These are phyloP conservation scores for Tortricodes alternella DNA, from an alignment of 2,888 invertebrate species.

Conservation along the genomic window DNA sequence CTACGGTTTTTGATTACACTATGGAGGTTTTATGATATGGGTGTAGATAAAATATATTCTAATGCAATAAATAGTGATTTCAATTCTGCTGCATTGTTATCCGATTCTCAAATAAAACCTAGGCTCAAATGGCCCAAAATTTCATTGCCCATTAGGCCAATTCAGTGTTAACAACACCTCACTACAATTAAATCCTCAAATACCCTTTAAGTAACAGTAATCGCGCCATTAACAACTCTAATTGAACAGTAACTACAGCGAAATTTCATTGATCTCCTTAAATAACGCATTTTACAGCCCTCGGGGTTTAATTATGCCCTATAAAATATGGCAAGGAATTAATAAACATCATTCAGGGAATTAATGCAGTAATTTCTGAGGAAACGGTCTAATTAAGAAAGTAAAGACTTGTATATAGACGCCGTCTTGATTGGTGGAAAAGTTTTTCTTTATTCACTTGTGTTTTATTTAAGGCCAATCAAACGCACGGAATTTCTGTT, in stretches of 20 bases:
- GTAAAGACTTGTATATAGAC: conserved; percentile 14
- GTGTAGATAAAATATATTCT: no score
- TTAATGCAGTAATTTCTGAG: conserved; percentile 55
- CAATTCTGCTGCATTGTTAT: no score
- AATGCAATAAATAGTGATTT: no score
- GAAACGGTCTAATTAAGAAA: conserved; percentile 25
- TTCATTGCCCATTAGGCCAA: conserved; percentile 1
- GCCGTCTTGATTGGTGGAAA: conserved; percentile 10
- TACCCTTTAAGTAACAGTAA: conserved; percentile 6
- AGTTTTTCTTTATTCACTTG: neutral
- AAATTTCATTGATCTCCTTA: conserved; percentile 21
- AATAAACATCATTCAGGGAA: conserved; percentile 53
- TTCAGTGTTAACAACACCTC: conserved; percentile 14
- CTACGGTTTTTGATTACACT: no score
- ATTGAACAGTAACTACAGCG: conserved; percentile 17
- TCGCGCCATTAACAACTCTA: conserved; percentile 10
- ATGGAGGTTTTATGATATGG: no score
- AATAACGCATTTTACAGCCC: conserved; percentile 17
- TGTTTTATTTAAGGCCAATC: neutral
- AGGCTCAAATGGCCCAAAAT: neutral
- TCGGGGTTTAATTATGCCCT: conserved; percentile 4
- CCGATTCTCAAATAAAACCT: no score
- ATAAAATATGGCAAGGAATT: conserved; percentile 32
- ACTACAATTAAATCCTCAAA: conserved; percentile 6
- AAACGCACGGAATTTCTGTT: neutral